These are phyloP conservation scores for Cheilosia grossa DNA, from an alignment of 2,888 invertebrate species.

Conservation along the genomic window DNA sequence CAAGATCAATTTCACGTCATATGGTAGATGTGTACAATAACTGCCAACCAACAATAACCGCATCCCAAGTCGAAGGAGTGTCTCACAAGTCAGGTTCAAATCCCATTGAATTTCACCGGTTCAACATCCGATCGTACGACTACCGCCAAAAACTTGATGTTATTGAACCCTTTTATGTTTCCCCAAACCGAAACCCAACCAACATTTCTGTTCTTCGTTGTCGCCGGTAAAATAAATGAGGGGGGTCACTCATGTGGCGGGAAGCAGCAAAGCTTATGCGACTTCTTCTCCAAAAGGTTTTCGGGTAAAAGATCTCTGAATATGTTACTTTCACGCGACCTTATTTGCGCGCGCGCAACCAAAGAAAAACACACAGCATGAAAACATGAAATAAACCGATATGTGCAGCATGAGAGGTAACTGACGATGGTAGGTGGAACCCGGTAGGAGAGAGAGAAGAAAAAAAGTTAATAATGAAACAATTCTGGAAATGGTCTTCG, in stretches of 20 bases:
- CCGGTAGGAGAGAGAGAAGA: neutral
- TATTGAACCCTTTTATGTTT: constrained; percentile 51
- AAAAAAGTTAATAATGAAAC: constrained; percentile 66
- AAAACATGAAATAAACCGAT: constrained; percentile 45
- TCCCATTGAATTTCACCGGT: constrained; percentile 32
- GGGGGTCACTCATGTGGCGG: neutral
- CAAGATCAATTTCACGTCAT: constrained; percentile 35
- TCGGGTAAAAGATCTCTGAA: constrained; percentile 36
- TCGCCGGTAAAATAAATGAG: neutral
- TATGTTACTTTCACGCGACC: constrained; percentile 69
- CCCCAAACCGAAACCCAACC: neutral
- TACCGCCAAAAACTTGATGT: constrained; percentile 40
- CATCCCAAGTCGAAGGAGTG: constrained; percentile 35
- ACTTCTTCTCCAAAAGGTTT: constrained; percentile 17
- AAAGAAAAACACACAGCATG: constrained; percentile 26
- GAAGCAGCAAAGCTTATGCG: neutral
- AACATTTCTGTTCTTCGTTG: neutral
- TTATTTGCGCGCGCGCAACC: constrained; percentile 47
- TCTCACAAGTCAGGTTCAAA: neutral
- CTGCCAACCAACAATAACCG: too few species aligned
- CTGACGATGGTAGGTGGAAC: constrained; percentile 41
- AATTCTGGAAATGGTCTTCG: constrained; percentile 74
- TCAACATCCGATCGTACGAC: constrained; percentile 58
- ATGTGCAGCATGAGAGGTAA: constrained; percentile 53
- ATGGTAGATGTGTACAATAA: constrained; percentile 11